A percentile compares a stretch with the other conserved stretches of the same genome.
Evolutionary conservation across 2,888 invertebrate genomes (phyloP).

Genomic region (Drosophila anomalata): DNA sequence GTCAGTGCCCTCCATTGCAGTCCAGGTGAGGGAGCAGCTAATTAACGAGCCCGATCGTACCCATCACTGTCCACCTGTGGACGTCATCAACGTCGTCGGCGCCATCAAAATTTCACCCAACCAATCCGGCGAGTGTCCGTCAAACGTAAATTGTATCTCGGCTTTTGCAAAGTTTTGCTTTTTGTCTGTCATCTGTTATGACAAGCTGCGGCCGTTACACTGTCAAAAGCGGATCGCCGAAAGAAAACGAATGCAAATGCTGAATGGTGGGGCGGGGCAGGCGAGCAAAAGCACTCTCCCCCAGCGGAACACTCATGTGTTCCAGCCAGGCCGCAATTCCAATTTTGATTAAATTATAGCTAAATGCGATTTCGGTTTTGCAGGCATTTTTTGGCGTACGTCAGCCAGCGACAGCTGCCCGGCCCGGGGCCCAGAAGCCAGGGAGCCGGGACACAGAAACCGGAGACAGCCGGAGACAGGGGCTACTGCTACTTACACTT

Average conservation of each 20-base stretch:
- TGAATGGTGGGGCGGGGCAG: conserved; percentile 4
- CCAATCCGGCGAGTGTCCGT: conserved; percentile 42
- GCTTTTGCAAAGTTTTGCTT: not conserved
- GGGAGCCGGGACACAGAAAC: not conserved
- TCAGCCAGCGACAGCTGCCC: conserved; percentile 37
- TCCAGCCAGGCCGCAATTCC: conserved; percentile 36
- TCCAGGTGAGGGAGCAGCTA: conserved; percentile 19
- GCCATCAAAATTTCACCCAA: conserved; percentile 46
- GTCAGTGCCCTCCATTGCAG: conserved; percentile 3
- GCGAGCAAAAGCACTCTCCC: conserved; percentile 17
- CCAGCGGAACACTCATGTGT: conserved; percentile 15
- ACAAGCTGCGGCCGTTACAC: conserved; percentile 63
- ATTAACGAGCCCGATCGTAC: conserved; percentile 36
- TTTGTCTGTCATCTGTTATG: conserved; percentile 52
- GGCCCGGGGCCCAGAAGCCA: conserved; percentile 30
- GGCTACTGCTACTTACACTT: conserved; percentile 58
- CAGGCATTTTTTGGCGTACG: conserved; percentile 55
- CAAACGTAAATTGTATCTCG: conserved; percentile 19
- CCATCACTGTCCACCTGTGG: conserved; percentile 37
- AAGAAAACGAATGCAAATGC: conserved; percentile 44
- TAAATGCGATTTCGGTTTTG: conserved; percentile 26
- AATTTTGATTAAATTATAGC: conserved; percentile 60
- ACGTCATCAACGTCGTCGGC: conserved; percentile 39
- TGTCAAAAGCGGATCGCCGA: conserved; percentile 50
- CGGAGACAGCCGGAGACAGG: conserved; percentile 25